Evolutionary conservation across 2,888 invertebrate species (phyloP), one percentile per base, ranked within the genome.

Genomic region (Synergus itoensis): DNA sequence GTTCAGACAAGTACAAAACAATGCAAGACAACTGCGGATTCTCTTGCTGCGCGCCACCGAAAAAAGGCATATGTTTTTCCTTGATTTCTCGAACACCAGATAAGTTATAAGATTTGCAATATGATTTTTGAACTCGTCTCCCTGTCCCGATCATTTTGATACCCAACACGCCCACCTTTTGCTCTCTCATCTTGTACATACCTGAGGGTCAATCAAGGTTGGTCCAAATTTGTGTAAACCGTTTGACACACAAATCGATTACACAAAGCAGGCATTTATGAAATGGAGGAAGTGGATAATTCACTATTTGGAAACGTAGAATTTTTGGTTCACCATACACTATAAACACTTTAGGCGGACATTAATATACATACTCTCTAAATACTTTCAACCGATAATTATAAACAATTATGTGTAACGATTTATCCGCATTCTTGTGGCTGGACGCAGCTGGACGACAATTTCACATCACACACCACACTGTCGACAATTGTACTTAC

Each of bases 171-270:
- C 88, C 87, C 89, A 87, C 88, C 84, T 89, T 90, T 84, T 79
- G 83, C 85, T 87, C 88, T 82, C 88, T 87, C 3, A 21, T 14
- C 1, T 84, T 57, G 86, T 89, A 92, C 92, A 90, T 92, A 93
- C 93, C 93, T 93, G 91, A 82, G 86, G 92, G 92, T 93, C 93
- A 93, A 93, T 93, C 93, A 93, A 89, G 89, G 88, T 89, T 89
- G 90, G 91, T 92, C 92, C 92, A 92, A 92, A 93, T 92, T 92
- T 92, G 93, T 92, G 92, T 92, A 93, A 93, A 93, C 93, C 93
- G 92, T 92, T 93, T 93, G 93, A 93, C 87, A 86, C 85, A 83
- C 93, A 93, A 93, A 93, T 93, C 93, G 93, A 93, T 93, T 93
- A 93, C 84, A 84, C 82, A 83, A 85, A 85, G 82, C 81, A 77